A percentile compares a stretch with the other conserved stretches of the same genome.
Conservation (phyloP, 2,113 vertebrate species). For the Ammodytes dubius region DNA sequence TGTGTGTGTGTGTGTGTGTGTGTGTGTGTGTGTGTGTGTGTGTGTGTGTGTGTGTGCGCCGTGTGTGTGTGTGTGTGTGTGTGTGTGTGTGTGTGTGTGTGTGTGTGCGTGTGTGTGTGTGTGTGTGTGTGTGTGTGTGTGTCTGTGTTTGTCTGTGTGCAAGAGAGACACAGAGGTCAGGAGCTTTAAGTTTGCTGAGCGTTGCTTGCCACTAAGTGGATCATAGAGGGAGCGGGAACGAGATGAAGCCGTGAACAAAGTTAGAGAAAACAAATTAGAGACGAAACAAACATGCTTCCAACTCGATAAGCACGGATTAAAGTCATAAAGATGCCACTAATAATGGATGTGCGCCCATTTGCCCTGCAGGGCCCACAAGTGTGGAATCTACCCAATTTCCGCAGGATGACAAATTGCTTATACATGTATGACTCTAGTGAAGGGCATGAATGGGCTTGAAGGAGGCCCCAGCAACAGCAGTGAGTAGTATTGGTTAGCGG, state of each 20-base stretch:
- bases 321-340: constrained; percentile 52
- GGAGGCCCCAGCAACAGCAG: constrained; percentile 12
- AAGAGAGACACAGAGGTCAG: constrained; percentile 23
- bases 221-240: constrained; percentile 8
- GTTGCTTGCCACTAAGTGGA: constrained; percentile 16
- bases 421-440: constrained; percentile 48
- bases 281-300: constrained; percentile 40
- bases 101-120: no score
- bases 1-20: not conserved
- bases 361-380: constrained; percentile 20
- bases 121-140: no score
- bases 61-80: no score
- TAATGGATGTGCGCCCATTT: constrained; percentile 39
- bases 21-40: not conserved
- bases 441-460: constrained; percentile 55
- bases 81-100: no score
- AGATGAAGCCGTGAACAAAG: constrained; percentile 35
- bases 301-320: constrained; percentile 38
- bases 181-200: not conserved
- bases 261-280: constrained; percentile 36
- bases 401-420: constrained; percentile 56
- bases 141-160: no score
- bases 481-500: constrained; percentile 9
- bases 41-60: no score
- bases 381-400: constrained; percentile 50